Evolutionary conservation across 2,797 vertebrate genomes (phyloP).

Genomic region (Gadopsis marmoratus): DNA sequence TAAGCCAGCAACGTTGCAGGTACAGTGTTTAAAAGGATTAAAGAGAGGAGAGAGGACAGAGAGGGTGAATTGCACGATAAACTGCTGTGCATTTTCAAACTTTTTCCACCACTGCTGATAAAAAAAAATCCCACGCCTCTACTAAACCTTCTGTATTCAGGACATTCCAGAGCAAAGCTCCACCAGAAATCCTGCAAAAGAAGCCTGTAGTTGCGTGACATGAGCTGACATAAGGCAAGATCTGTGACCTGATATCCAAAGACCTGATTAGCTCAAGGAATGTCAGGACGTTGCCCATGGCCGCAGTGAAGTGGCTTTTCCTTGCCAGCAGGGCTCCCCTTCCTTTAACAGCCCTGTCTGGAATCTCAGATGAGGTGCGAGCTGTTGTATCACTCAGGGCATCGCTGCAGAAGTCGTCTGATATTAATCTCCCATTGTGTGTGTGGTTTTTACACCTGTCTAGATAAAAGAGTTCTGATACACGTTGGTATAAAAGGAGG

Average conservation of each 20-base stretch:
- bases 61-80: not conserved
- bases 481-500: not conserved
- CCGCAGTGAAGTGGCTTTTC: constrained; percentile 62
- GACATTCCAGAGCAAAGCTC: constrained; percentile 23
- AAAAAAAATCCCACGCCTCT: not conserved
- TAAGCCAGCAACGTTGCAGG: not conserved
- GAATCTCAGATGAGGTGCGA: constrained; percentile 57
- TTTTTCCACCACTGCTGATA: not conserved
- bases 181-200: not conserved
- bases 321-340: constrained; percentile 58
- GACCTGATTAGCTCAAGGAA: constrained; percentile 57
- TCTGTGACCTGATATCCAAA: constrained; percentile 64
- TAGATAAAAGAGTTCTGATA: constrained; percentile 7
- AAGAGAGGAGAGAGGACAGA: not conserved
- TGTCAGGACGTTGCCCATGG: constrained; percentile 69
- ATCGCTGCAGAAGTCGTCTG: constrained; percentile 7
- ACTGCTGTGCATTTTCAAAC: not conserved
- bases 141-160: constrained; percentile 5
- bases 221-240: constrained; percentile 63
- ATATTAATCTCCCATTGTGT: constrained; percentile 19
- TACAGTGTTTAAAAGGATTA: not conserved
- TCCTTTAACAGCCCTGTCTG: constrained; percentile 51
- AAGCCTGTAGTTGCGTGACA: constrained; percentile 64
- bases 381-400: not conserved
- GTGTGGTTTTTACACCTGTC: constrained; percentile 9